Evolutionary conservation across 2,888 invertebrate genomes (phyloP), one percentile per base, ranked within the genome.

Genomic region (Tinea trinotella): DNA sequence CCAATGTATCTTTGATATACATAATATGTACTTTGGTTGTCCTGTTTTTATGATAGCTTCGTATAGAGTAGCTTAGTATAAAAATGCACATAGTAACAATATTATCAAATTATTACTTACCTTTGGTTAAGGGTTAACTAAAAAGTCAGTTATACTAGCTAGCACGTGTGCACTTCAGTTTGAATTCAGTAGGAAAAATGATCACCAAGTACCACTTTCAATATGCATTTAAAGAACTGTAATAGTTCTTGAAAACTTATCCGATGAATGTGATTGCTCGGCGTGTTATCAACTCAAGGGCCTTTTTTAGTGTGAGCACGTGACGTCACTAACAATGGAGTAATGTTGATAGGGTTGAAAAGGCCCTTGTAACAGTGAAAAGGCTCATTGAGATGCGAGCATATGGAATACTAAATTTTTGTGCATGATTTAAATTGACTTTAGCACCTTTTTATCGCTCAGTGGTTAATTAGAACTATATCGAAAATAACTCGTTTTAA

Each of bases 361-460:
- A 15, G n/a, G 4, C 19, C 3, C 46, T 46, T 46, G 3, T 40
- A 15, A 4, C n/a, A 40, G 40, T 40, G 7, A 46, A 46, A 46
- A 17, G n/a, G 46, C 17, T 10, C 17, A 7, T 46, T 46, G 2
- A 46, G 3, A 12, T 7, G 7, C 10, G 9, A 46, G 19, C 46
- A 46, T 46, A 46, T 46, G 46, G 46, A 46, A 46, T 40, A 3
- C 13, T 12, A n/a, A n/a, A n/a, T n/a, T n/a, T n/a, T n/a, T n/a
- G n/a, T n/a, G n/a, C n/a, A n/a, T n/a, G n/a, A n/a, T n/a, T n/a
- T n/a, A n/a, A n/a, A n/a, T n/a, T n/a, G n/a, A n/a, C n/a, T n/a
- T n/a, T n/a, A n/a, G n/a, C n/a, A n/a, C n/a, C n/a, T n/a, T n/a
- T n/a, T n/a, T n/a, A n/a, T n/a, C n/a, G n/a, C n/a, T n/a, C n/a